Base-by-base conservation (phyloP, 2,797 vertebrate species). In the Channa striata region DNA sequence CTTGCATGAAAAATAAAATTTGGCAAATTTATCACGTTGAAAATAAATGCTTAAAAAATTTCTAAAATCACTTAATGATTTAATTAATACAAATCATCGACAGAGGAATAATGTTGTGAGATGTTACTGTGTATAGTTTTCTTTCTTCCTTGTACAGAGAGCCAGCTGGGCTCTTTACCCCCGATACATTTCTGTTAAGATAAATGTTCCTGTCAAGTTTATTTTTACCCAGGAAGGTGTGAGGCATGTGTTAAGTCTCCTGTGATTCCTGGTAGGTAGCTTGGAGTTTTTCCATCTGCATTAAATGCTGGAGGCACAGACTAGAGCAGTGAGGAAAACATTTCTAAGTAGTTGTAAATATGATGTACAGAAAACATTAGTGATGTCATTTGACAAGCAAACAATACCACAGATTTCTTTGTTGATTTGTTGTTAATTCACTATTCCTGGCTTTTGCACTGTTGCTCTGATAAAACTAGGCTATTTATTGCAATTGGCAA, bases 211-310 rank as follows among this genome's bases (percentile, higher is more conserved):
- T 84, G 83, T 83, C 82, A 59, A 59, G 76, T 86, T 90, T 92
- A 91, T 93, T 93, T 93, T 91, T 92, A 88, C 72, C 82, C 71
- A 30, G 51, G 65, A 80, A 89, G 23, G 67, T 85, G 88, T 89
- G 81, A 92, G 81, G 78, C 70, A 43, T 84, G 83, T 80, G 80
- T 74, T 81, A 48, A 61, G 72, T 80, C 83, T 88, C 80, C 73
- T 68, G 81, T 8, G 78, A 84, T 72, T 84, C 71, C 70, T 61
- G 74, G 61, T 78, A 77, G 65, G 74, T n/a, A 81, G 82, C 80
- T 65, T 36, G 10, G 40, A 77, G 66, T 62, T 62, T 74, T 72
- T 82, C 59, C 69, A 77, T 68, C 84, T 75, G 71, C 72, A 47
- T 66, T 76, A 76, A 59, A 72, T 58, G 21, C 48, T 25, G 51